Conservation (phyloP, 2,113 vertebrate genomes). For the Montifringilla adamsi region DNA sequence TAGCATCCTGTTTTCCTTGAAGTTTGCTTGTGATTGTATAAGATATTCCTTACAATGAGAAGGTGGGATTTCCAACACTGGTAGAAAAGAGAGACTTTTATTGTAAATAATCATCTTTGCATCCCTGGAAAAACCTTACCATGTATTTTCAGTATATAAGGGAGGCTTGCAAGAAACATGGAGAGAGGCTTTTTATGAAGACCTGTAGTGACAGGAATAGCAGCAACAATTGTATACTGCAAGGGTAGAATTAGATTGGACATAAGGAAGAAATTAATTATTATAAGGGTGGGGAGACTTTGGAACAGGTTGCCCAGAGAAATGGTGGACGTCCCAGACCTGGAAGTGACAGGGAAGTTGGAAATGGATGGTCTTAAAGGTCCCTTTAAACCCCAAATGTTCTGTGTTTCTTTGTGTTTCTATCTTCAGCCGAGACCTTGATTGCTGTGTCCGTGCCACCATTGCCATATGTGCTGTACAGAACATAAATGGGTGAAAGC, state of each 20-base stretch:
- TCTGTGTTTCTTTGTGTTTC: not conserved
- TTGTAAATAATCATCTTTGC: not conserved
- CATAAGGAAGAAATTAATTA: not conserved
- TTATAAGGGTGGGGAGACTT: not conserved
- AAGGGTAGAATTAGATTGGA: not conserved
- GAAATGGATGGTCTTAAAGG: not conserved
- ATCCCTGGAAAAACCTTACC: not conserved
- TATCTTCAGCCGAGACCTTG: too few relatives aligned
- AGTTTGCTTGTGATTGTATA: not conserved
- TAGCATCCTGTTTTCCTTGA: not conserved
- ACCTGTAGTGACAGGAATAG: not conserved
- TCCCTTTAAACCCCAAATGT: not conserved
- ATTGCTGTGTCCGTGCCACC: rapidly evolving
- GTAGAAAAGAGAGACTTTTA: not conserved
- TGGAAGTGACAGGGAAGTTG: not conserved
- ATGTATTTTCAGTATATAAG: not conserved
- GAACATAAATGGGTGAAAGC: not conserved
- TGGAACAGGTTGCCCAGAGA: not conserved
- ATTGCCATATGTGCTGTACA: rapidly evolving
- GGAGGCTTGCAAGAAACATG: not conserved
- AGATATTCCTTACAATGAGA: not conserved
- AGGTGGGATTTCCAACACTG: not conserved
- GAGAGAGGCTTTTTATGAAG: not conserved
- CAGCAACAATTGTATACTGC: not conserved
- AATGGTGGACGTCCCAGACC: not conserved